phyloP scores from a whole-genome alignment of 2,797 vertebrate species.

The Cichlasoma orientale region DNA sequence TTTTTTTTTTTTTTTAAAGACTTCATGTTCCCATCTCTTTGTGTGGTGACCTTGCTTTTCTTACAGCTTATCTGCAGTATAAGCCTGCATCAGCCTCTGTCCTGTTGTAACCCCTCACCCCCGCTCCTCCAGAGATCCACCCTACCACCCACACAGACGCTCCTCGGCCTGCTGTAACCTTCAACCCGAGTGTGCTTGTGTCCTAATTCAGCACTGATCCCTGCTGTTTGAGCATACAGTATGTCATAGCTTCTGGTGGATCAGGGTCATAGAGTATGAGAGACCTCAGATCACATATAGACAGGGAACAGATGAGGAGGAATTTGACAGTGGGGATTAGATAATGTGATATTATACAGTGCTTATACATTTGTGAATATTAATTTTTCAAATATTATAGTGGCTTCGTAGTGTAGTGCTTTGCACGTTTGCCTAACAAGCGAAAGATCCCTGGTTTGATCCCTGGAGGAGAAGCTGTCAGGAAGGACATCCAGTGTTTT shows the following conservation, averaged over 20 bases:
- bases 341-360: not conserved
- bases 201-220: conserved; percentile 23
- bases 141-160: not conserved
- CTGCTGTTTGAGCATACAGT: not conserved
- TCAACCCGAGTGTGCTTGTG: conserved; percentile 6
- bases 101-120: not conserved
- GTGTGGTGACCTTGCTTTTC: conserved; percentile 41
- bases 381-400: not conserved
- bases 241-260: conserved; percentile 1
- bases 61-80: conserved; percentile 35
- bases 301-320: conserved; percentile 2
- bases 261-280: not conserved
- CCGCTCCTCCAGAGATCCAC: not conserved
- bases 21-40: not conserved
- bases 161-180: conserved; percentile 34
- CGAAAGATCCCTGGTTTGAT: not conserved
- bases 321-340: not conserved
- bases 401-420: not conserved
- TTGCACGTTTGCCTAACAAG: not conserved
- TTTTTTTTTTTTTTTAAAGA: too few relatives aligned
- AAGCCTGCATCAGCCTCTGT: conserved; percentile 26
- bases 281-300: conserved; percentile 7
- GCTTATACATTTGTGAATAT: not conserved
- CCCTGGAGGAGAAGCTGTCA: too few relatives aligned
- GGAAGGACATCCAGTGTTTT: too few relatives aligned